Evolutionary conservation across 1,140 invertebrate species (phyloP), one percentile per base, ranked within the genome.

Genomic region (Temnothorax longispinosus): DNA sequence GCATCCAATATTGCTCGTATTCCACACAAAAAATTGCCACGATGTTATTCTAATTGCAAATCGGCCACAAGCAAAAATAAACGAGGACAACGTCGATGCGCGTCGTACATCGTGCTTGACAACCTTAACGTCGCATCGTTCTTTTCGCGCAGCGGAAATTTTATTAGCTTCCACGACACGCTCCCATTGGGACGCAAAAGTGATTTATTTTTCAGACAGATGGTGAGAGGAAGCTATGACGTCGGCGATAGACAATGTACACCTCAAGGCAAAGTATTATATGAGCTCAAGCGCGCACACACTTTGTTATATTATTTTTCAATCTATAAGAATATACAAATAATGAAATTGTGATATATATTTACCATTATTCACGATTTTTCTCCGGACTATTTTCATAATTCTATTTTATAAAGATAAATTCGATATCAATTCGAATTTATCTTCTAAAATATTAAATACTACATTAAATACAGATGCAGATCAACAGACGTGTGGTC

Each of bases 141-240:
- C 38, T 74, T 82, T 71, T 50, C 67, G 44, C 80, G 27, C 13
- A n/a, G 27, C 18, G 18, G 41, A 60, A 84, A 84, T 62, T 84
- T 84, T 84, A 84, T 84, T 84, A 84, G 41, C 41, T 75, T 60
- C 41, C 80, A 71, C 54, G 44, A 75, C 54, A 67, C 32, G 41
- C 41, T 84, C 69, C 27, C 69, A 84, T 74, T 47, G 69, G 69
- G 27, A 62, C 52, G 32, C 27, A 74, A 84, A 84, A 84, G 69
- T 84, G 80, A 84, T 84, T 84, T 84, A 84, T 84, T 84, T 32
- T 47, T 60, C 18, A 60, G 54, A 21, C 41, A 75, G 54, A 84
- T 54, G 11, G 44, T 62, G 41, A 84, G 54, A 84, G 54, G n/a
- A 21, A 74, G 6, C 50, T 81, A 71, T 81, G 77, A 69, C 77